Conservation (phyloP, 2,113 vertebrate genomes). For the Plotosus lineatus region DNA sequence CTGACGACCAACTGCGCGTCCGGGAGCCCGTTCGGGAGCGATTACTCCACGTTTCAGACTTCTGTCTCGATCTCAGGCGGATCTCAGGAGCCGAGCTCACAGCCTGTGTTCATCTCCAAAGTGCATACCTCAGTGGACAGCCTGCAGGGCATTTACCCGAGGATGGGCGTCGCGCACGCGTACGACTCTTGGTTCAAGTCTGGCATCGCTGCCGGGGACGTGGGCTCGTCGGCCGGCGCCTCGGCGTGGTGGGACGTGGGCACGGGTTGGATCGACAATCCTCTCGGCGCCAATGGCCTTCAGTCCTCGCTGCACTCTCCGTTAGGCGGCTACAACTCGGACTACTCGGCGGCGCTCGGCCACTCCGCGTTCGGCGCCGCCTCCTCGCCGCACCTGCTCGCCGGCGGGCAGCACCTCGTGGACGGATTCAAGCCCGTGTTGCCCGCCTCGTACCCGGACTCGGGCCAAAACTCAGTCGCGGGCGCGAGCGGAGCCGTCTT, state of each 20-base stretch:
- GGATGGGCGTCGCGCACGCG: constrained; percentile 82
- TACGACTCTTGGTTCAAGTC: constrained; percentile 91
- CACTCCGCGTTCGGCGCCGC: constrained; percentile 80
- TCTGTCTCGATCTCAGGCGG: constrained; percentile 58
- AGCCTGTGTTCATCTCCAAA: constrained; percentile 88
- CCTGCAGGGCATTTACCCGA: constrained; percentile 85
- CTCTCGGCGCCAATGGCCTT: constrained; percentile 80
- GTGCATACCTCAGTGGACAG: constrained; percentile 86
- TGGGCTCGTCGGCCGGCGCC: constrained; percentile 68
- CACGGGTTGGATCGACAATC: constrained; percentile 82
- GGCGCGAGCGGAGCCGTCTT: constrained; percentile 73
- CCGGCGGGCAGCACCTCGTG: constrained; percentile 86
- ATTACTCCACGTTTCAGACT: constrained; percentile 85
- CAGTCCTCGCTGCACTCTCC: constrained; percentile 80
- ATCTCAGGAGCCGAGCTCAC: constrained; percentile 76
- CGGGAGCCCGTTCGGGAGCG: constrained; percentile 81
- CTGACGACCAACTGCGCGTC: constrained; percentile 78
- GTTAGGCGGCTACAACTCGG: constrained; percentile 83
- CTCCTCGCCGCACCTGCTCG: constrained; percentile 81
- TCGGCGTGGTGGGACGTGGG: constrained; percentile 92
- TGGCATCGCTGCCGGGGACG: constrained; percentile 76
- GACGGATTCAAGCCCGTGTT: constrained; percentile 89
- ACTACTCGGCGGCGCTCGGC: constrained; percentile 79
- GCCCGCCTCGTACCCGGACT: constrained; percentile 79
- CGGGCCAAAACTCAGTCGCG: constrained; percentile 73